phyloP scores from a whole-genome alignment of 2,113 vertebrate species.

The Anguilla japonica region DNA sequence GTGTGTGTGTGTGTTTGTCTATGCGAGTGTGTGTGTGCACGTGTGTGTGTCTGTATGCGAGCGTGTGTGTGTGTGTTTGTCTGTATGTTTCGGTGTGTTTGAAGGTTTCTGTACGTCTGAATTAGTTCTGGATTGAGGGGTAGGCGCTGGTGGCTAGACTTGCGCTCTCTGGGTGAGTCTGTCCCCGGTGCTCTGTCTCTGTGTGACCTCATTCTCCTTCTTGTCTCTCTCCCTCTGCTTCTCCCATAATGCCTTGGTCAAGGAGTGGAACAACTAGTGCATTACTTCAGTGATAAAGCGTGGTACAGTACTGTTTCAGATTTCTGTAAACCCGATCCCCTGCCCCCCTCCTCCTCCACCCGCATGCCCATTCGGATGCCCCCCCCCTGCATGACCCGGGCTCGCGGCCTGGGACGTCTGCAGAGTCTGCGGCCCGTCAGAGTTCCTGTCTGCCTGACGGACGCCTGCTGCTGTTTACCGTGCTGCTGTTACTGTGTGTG shows the following conservation, averaged over 20 bases:
- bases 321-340: slow-evolving; percentile 61
- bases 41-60: not conserved
- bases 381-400: slow-evolving; percentile 5
- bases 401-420: not conserved
- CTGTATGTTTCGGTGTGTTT: not conserved
- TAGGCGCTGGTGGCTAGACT: not conserved
- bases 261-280: slow-evolving; percentile 92
- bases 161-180: not conserved
- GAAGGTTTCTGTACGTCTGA: too few species aligned
- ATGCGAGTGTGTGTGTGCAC: not conserved
- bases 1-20: not conserved
- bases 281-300: slow-evolving; percentile 93
- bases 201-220: slow-evolving; percentile 75
- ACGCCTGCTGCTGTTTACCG: not conserved
- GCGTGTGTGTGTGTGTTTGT: not conserved
- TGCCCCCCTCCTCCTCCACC: slow-evolving; percentile 7
- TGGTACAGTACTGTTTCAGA: slow-evolving; percentile 88
- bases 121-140: not conserved
- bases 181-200: not conserved
- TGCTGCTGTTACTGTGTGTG: not conserved
- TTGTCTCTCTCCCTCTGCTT: slow-evolving; percentile 79
- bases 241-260: slow-evolving; percentile 79
- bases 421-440: not conserved
- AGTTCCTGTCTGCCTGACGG: not conserved
- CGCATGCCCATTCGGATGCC: not conserved